These are phyloP conservation scores for Tortricodes alternella DNA, from an alignment of 2,888 invertebrate genomes.

Conservation along the genomic window DNA sequence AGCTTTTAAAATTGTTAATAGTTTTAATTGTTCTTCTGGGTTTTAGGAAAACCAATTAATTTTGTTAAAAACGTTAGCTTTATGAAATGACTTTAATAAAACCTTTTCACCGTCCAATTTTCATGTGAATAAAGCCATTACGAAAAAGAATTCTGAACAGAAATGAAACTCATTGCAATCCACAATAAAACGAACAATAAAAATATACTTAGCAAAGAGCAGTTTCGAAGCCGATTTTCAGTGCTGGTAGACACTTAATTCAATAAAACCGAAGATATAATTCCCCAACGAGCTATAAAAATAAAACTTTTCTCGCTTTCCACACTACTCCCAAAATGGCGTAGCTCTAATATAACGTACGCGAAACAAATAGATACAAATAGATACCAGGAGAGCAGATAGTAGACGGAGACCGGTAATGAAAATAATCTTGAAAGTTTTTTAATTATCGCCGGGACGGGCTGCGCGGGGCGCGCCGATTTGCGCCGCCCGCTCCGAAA, in stretches of 20 bases:
- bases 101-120: too few species aligned
- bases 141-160: background rate
- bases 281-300: constrained; percentile 22
- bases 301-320: constrained; percentile 23
- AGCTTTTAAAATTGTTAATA: too few species aligned
- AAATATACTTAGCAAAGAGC: constrained; percentile 8
- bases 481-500: constrained; percentile 39
- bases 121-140: too few species aligned
- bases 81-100: too few species aligned
- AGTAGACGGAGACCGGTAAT: constrained; percentile 38
- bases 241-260: constrained; percentile 28
- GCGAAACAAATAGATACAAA: constrained; percentile 2
- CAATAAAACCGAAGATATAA: constrained; percentile 32
- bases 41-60: too few species aligned
- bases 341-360: constrained; percentile 35
- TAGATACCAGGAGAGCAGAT: constrained; percentile 12
- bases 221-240: constrained; percentile 2
- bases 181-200: constrained; percentile 7
- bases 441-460: constrained; percentile 50
- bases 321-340: constrained; percentile 41
- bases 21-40: too few species aligned
- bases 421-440: constrained; percentile 56
- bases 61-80: too few species aligned
- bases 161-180: background rate
- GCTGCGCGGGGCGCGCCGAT: constrained; percentile 35